Conservation (phyloP, 35 echinoderm and acorn worm genomes). For the Acanthaster planci region DNA sequence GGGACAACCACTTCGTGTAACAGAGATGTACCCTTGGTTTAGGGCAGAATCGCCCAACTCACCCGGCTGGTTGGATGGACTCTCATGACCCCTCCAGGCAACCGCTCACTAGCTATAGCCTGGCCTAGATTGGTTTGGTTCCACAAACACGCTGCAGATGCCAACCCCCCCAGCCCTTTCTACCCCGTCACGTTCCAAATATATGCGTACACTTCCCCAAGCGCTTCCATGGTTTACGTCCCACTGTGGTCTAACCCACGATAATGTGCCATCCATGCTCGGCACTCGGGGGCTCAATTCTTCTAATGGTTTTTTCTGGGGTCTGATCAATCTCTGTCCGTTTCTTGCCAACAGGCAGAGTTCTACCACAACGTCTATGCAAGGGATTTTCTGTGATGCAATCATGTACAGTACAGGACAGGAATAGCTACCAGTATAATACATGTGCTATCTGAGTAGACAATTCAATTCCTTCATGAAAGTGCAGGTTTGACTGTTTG, state of each 20-base stretch:
- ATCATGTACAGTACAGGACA: no score
- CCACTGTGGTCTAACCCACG: neutral
- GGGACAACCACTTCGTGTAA: neutral
- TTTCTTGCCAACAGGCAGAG: neutral
- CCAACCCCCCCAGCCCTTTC: no score
- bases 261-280: neutral
- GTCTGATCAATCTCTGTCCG: constrained; percentile 12
- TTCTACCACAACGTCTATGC: no score
- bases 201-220: neutral
- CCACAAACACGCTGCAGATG: constrained; percentile 10
- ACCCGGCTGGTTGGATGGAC: no score
- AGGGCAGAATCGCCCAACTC: no score
- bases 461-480: no score
- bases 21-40: no score
- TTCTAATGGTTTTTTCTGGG: constrained; percentile 19
- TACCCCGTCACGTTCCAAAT: neutral
- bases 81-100: neutral
- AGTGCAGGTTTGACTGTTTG: no score
- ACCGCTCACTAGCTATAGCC: neutral
- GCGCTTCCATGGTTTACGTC: neutral
- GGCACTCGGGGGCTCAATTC: neutral
- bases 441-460: no score
- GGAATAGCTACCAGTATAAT: no score
- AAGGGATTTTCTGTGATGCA: no score
- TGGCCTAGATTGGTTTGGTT: neutral